phyloP scores from a whole-genome alignment of 2,797 vertebrate species.

The Heterohyrax brucei region DNA sequence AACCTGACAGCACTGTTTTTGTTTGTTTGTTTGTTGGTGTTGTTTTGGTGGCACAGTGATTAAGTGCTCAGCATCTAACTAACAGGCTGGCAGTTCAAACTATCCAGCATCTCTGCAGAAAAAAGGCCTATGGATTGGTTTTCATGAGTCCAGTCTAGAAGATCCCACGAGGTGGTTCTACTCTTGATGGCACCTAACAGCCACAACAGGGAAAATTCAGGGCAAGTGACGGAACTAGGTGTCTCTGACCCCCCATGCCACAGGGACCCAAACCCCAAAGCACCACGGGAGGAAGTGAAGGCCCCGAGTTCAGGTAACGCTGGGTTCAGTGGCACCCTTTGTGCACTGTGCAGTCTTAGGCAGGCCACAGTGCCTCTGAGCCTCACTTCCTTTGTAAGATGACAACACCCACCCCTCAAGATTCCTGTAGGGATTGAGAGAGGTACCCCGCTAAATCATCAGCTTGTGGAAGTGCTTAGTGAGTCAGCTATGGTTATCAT shows the following conservation, averaged over 20 bases:
- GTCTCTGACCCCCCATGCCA: not conserved
- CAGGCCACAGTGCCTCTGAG: not conserved
- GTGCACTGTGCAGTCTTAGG: not conserved
- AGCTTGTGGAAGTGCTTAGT: too few relatives aligned
- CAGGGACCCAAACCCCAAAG: not conserved
- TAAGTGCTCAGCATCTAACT: too few relatives aligned
- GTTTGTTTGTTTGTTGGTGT: too few relatives aligned
- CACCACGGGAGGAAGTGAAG: not conserved
- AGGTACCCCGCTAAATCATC: rapidly evolving
- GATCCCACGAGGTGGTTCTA: too few relatives aligned
- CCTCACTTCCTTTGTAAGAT: not conserved
- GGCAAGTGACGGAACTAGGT: not conserved
- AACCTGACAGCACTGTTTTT: too few relatives aligned
- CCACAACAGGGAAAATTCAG: not conserved
- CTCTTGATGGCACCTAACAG: not conserved
- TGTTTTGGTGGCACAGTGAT: too few relatives aligned
- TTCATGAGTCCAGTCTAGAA: too few relatives aligned
- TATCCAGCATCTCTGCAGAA: too few relatives aligned
- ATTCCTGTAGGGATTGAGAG: not conserved
- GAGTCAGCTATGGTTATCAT: not conserved
- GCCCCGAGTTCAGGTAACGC: not conserved
- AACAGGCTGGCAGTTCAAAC: too few relatives aligned
- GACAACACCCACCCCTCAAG: too few relatives aligned
- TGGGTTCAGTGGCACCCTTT: not conserved
- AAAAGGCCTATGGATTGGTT: too few relatives aligned